These are phyloP conservation scores for Nemopilema nomurai DNA, from an alignment of 30 jellyfish, hydroid and myxozoan genomes.

Conservation along the genomic window DNA sequence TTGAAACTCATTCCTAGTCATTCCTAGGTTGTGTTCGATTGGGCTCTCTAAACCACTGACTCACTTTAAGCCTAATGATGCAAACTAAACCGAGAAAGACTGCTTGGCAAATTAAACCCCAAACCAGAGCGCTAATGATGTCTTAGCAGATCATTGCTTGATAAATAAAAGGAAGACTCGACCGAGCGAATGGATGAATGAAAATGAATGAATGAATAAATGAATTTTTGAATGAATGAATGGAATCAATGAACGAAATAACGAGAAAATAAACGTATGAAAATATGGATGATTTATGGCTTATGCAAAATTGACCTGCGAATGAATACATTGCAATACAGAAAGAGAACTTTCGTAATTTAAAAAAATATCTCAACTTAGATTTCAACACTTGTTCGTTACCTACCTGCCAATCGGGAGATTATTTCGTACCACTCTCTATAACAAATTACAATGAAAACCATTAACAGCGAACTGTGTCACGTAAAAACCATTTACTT, in stretches of 20 bases:
- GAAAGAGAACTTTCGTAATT: too few relatives aligned
- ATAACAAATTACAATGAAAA: too few relatives aligned
- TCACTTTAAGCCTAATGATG: background rate
- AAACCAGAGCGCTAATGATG: background rate
- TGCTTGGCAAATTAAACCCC: background rate
- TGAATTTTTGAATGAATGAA: too few relatives aligned
- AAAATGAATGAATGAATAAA: too few relatives aligned
- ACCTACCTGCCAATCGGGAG: conserved; percentile 93
- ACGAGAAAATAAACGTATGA: background rate
- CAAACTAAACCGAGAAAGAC: background rate
- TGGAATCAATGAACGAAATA: background rate
- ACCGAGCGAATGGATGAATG: too few relatives aligned
- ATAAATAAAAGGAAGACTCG: background rate
- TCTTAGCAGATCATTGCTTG: background rate
- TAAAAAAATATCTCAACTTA: too few relatives aligned
- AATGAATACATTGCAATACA: too few relatives aligned
- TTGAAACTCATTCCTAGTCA: background rate
- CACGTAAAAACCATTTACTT: too few relatives aligned
- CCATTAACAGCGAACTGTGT: too few relatives aligned
- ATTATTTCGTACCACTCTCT: conserved; percentile 92
- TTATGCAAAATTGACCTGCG: too few relatives aligned
- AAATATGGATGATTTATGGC: too few relatives aligned
- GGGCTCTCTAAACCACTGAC: background rate
- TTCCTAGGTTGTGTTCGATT: background rate
- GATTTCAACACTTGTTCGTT: background rate